These are phyloP conservation scores for Salarias fasciatus DNA, from an alignment of 2,797 vertebrate species.

Conservation along the genomic window DNA sequence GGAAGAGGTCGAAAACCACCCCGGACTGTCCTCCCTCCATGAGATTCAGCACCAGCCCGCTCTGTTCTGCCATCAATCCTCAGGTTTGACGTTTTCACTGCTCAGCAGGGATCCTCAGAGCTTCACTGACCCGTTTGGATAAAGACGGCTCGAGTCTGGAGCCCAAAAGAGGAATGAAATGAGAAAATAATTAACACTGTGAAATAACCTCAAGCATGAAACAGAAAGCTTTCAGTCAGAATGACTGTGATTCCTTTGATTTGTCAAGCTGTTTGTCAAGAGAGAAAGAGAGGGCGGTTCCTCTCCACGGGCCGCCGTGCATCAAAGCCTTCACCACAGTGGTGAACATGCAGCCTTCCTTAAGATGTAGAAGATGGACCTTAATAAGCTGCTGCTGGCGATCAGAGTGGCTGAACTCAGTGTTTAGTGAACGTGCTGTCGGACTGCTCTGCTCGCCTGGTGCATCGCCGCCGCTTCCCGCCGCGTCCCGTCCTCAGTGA, in stretches of 20 bases:
- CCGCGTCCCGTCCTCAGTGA: no score
- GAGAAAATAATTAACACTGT: neutral
- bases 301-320: neutral
- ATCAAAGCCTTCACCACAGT: conserved; percentile 34
- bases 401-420: conserved; percentile 59
- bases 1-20: no score
- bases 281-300: conserved; percentile 8
- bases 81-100: no score
- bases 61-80: no score
- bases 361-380: conserved; percentile 24
- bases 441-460: conserved; percentile 18
- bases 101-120: no score
- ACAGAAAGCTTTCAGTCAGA: no score
- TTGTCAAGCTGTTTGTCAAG: conserved; percentile 26
- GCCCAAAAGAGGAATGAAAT: no score
- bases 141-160: no score
- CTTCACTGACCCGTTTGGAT: no score
- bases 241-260: conserved; percentile 19
- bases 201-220: no score
- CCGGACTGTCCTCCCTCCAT: no score
- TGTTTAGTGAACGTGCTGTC: conserved; percentile 25
- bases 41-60: no score
- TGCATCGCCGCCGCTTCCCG: conserved; percentile 1
- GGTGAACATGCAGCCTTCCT: conserved; percentile 20
- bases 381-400: conserved; percentile 31